These are phyloP conservation scores for Eupithecia inturbata DNA, from an alignment of 2,888 invertebrate species.

Conservation along the genomic window DNA sequence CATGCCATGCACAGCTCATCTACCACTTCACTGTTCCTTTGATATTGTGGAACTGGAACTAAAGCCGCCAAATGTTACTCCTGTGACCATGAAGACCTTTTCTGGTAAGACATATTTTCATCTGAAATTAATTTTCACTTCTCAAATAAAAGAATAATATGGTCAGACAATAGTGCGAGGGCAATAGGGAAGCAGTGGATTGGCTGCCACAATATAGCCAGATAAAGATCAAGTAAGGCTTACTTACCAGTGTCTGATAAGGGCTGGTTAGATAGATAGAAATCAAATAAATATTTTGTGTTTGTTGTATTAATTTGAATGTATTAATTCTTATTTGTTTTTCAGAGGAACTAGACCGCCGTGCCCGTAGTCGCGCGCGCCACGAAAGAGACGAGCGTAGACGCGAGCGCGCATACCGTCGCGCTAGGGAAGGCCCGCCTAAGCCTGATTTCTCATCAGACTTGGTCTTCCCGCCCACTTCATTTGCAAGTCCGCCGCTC, in stretches of 20 bases:
- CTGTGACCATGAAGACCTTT: constrained; percentile 87
- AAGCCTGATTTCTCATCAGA: constrained; percentile 85
- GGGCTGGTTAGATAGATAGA: background rate
- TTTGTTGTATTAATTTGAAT: background rate
- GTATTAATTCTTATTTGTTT: constrained; percentile 10
- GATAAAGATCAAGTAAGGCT: background rate
- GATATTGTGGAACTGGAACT: constrained; percentile 95
- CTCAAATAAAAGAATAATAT: background rate
- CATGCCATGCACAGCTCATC: constrained; percentile 92
- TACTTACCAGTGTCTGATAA: background rate
- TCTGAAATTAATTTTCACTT: background rate
- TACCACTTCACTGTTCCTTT: constrained; percentile 95
- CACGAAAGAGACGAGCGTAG: constrained; percentile 91
- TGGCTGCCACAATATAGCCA: background rate
- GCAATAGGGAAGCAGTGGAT: background rate
- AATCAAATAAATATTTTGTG: background rate
- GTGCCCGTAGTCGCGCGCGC: constrained; percentile 88
- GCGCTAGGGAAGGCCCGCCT: constrained; percentile 87
- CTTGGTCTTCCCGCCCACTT: constrained; percentile 69
- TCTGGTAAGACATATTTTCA: constrained; percentile 80
- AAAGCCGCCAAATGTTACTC: constrained; percentile 87
- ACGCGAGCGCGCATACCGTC: constrained; percentile 90
- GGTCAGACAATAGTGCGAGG: background rate
- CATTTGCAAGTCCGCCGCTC: constrained; percentile 53
- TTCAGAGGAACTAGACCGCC: constrained; percentile 88